A percentile compares a stretch with the other conserved stretches of the same genome.
phyloP scores from a whole-genome alignment of 2,113 vertebrate genomes.

The Pangasianodon gigas region DNA sequence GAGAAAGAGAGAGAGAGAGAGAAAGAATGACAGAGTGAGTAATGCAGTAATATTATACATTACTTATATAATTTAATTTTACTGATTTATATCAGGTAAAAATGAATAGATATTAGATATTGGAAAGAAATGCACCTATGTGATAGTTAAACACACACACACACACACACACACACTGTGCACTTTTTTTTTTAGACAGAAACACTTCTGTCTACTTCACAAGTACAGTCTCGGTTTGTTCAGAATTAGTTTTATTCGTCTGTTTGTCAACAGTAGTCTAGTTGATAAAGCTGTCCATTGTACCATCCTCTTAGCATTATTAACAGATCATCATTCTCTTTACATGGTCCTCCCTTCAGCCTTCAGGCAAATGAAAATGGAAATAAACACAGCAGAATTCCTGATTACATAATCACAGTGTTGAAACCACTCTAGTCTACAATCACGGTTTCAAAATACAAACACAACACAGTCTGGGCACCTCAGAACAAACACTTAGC shows the following conservation, averaged over 20 bases:
- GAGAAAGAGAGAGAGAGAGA: neutral
- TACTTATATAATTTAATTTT: conserved; percentile 41
- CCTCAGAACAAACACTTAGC: conserved; percentile 53
- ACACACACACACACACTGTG: neutral
- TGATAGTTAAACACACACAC: neutral
- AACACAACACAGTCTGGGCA: conserved; percentile 69
- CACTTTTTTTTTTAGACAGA: neutral
- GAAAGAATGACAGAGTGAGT: conserved; percentile 55
- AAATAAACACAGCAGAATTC: neutral
- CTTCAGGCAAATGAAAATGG: neutral
- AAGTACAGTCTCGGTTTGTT: neutral
- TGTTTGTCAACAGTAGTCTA: neutral
- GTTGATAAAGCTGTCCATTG: neutral
- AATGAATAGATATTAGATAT: conserved; percentile 36
- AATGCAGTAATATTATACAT: conserved; percentile 42
- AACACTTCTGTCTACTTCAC: neutral
- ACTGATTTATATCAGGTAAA: conserved; percentile 36
- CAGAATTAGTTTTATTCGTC: neutral
- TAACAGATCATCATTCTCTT: neutral
- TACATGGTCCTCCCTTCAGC: neutral
- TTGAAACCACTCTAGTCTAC: conserved; percentile 60
- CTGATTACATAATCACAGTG: conserved; percentile 52
- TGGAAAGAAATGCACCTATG: conserved; percentile 1
- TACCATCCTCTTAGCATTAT: neutral
- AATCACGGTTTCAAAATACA: conserved; percentile 68